Base-by-base conservation (phyloP, 2,797 vertebrate species). In the Cottoperca gobio region DNA sequence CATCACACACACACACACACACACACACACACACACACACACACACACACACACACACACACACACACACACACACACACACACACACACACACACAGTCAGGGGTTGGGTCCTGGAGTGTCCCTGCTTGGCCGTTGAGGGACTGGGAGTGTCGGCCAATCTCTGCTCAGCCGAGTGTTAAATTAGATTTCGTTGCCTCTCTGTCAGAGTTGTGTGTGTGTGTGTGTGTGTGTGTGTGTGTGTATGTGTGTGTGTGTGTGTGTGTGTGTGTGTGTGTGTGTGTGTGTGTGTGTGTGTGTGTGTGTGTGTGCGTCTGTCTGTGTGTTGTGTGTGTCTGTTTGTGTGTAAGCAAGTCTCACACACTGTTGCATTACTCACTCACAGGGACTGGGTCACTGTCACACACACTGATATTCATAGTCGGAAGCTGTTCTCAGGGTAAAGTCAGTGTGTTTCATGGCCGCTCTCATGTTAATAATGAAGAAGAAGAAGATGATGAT, bases 121-220 rank as follows among this genome's bases (percentile, higher is more conserved):
- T 88, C 84, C 85, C 84, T 7, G 75, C 85, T 80, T 76, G 76
- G 86, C 86, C 80, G 52, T 62, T 79, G 76, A 90, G 83, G 77
- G 82, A 81, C 85, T 76, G 77, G 83, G 89, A 89, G 88, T 86
- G 88, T 91, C 78, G 83, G 90, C 88, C 91, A 93, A 93, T 94
- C 91, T 90, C 92, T 93, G 92, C 88, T 94, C 91, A 93, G 86
- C 83, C 87, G 50, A 83, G 89, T 93, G 93, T 93, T 93, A 93
- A 93, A 95, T 95, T 93, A 94, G 92, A 95, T 93, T 93, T 93
- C 84, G 86, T 88, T 90, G 90, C 87, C 85, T 92, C 83, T 90
- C 81, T 87, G 86, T 92, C 86, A 84, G 79, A 76, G 73, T 74
- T 70, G 39, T 73, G 74, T 79, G 86, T 61, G 50, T 72, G 62